Evolutionary conservation across 2,888 invertebrate species (phyloP).

Genomic region (Eudemis profundana): DNA sequence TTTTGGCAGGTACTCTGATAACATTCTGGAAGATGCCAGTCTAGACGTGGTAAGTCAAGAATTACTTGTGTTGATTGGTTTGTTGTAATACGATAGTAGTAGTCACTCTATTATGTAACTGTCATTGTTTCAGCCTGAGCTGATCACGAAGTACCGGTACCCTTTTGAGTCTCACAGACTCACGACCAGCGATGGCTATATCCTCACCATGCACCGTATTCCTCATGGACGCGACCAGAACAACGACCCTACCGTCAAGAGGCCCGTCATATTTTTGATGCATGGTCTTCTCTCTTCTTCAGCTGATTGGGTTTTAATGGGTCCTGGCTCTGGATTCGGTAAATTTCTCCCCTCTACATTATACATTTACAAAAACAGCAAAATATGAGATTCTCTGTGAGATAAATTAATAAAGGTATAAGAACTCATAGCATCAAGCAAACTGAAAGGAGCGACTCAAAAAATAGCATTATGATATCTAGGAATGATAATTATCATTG

Average conservation of each 20-base stretch:
- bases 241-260: conserved; percentile 70
- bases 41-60: conserved; percentile 75
- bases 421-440: too few species aligned
- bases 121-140: conserved; percentile 70
- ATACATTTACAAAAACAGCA: too few species aligned
- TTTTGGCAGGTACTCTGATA: conserved; percentile 58
- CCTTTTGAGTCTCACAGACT: conserved; percentile 87
- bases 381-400: too few species aligned
- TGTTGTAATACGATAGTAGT: too few species aligned
- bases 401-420: too few species aligned
- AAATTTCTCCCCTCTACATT: conserved; percentile 47
- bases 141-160: conserved; percentile 87
- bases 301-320: conserved; percentile 90
- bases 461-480: too few species aligned
- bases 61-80: too few species aligned
- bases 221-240: conserved; percentile 80
- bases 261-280: conserved; percentile 86
- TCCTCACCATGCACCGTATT: conserved; percentile 90
- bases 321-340: conserved; percentile 88
- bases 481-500: too few species aligned
- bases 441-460: too few species aligned
- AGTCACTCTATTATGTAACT: too few species aligned
- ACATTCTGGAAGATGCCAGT: conserved; percentile 70
- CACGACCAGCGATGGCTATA: conserved; percentile 91
- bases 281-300: conserved; percentile 91